These are phyloP conservation scores for Keiferia lycopersicella DNA, from an alignment of 2,888 invertebrate species.

Conservation along the genomic window DNA sequence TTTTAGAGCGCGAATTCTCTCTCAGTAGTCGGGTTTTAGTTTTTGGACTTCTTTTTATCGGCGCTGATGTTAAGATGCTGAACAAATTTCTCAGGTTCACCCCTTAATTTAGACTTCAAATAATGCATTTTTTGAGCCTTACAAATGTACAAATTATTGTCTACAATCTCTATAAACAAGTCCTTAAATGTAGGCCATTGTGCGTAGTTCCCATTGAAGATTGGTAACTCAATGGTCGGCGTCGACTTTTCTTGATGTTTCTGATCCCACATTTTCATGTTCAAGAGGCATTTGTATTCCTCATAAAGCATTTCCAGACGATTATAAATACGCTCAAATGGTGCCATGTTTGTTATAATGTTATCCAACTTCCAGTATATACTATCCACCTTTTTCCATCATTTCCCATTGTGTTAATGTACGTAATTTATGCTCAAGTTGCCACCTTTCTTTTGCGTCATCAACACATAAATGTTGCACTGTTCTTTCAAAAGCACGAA, in stretches of 20 bases:
- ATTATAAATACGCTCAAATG: not conserved
- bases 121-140: conserved; percentile 1
- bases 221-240: not conserved
- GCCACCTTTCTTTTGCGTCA: not conserved
- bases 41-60: no score
- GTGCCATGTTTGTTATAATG: not conserved
- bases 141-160: no score
- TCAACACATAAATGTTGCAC: not conserved
- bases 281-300: not conserved
- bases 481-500: not conserved
- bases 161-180: not conserved
- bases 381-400: not conserved
- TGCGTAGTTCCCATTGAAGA: conserved; percentile 1
- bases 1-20: no score
- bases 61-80: conserved; percentile 11
- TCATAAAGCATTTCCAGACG: not conserved
- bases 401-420: not conserved
- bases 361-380: conserved; percentile 1
- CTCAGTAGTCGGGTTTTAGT: no score
- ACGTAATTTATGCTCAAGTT: not conserved
- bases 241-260: not conserved
- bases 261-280: not conserved
- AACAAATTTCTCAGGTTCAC: conserved; percentile 15
- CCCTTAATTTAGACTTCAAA: not conserved
- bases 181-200: conserved; percentile 4